Evolutionary conservation across 35 echinoderm and acorn worm species (phyloP).

Genomic region (Hemicentrotus pulcherrimus): DNA sequence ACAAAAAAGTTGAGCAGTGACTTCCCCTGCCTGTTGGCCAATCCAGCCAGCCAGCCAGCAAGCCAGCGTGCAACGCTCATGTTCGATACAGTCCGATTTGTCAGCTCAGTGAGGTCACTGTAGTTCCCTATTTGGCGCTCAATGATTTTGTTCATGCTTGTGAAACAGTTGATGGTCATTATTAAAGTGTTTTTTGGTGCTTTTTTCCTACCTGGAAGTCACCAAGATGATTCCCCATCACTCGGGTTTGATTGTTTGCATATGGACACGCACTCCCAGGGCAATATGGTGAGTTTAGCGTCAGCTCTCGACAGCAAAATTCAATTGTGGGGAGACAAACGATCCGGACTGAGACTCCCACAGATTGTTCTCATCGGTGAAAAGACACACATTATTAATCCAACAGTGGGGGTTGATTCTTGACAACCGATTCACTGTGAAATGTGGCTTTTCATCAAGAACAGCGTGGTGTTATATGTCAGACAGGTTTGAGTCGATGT

Average conservation of each 20-base stretch:
- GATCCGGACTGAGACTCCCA: neutral
- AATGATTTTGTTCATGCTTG: neutral
- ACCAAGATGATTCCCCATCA: neutral
- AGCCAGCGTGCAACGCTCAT: neutral
- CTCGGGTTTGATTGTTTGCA: conserved; percentile 12
- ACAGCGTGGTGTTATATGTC: neutral
- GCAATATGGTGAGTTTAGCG: neutral
- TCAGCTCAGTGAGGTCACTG: neutral
- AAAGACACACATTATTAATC: neutral
- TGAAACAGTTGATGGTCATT: neutral
- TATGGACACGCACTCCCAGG: conserved; percentile 29
- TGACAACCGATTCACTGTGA: neutral
- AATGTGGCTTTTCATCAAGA: neutral
- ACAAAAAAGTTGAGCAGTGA: neutral
- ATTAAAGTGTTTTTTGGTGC: neutral
- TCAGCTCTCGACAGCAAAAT: neutral
- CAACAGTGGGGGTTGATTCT: neutral
- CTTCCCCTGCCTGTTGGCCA: neutral
- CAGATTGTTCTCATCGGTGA: neutral
- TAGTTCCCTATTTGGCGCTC: neutral
- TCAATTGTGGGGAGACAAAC: neutral
- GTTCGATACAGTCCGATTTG: neutral
- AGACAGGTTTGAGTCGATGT: neutral
- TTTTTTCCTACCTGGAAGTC: neutral
- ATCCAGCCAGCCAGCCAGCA: neutral